phyloP scores from a whole-genome alignment of 92 coral and sea anemone genomes.

The Porites cylindrica region DNA sequence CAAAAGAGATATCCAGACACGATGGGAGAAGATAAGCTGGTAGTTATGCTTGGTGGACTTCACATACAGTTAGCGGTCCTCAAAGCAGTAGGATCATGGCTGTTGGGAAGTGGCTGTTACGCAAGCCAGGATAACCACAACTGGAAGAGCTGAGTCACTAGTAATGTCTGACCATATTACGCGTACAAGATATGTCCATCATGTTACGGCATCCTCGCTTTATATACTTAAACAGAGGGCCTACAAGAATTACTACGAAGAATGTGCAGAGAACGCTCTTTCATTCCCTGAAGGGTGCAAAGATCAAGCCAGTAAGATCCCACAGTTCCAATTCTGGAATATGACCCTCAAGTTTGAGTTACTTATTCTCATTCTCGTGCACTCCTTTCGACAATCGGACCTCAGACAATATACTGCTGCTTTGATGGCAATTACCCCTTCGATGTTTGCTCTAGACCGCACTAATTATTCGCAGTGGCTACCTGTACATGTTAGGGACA shows the following conservation, averaged over 20 bases:
- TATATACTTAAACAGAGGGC: conserved; percentile 16
- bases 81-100: too few species aligned
- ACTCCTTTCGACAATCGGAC: not conserved
- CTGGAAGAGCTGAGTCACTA: conserved; percentile 3
- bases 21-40: too few species aligned
- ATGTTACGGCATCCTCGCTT: not conserved
- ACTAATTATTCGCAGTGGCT: too few species aligned
- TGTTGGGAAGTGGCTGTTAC: not conserved
- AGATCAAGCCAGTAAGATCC: not conserved
- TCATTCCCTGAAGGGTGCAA: not conserved
- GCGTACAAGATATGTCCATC: not conserved
- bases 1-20: too few species aligned
- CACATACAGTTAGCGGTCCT: too few species aligned
- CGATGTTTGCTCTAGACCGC: too few species aligned
- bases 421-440: not conserved
- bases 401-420: not conserved
- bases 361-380: not conserved
- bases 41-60: too few species aligned
- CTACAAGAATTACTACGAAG: not conserved
- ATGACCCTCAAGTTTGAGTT: not conserved
- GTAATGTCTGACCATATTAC: not conserved
- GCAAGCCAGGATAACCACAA: conserved; percentile 12
- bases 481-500: too few species aligned
- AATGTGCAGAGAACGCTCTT: not conserved
- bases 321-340: not conserved